phyloP scores from a whole-genome alignment of 2,113 vertebrate genomes.

The Boulengeromyrus knoepffleri region DNA sequence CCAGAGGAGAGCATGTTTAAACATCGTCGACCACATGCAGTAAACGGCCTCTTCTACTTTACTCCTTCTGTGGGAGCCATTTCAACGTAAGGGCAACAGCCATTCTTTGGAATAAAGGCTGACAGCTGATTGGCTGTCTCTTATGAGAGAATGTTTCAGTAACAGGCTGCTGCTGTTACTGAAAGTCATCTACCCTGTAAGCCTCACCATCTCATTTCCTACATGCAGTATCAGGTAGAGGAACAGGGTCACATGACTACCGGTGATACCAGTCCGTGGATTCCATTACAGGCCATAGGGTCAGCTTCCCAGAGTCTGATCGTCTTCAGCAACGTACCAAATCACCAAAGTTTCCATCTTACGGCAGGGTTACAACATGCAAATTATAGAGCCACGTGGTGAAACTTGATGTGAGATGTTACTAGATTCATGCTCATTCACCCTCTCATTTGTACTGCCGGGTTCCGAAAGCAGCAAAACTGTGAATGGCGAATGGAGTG shows the following conservation, averaged over 20 bases:
- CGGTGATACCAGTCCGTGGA: background rate
- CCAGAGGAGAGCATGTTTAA: background rate
- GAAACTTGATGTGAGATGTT: background rate
- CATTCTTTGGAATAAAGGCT: background rate
- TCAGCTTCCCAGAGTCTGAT: background rate
- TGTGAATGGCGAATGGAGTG: background rate
- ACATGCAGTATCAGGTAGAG: background rate
- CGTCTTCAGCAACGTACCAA: background rate
- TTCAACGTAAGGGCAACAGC: background rate
- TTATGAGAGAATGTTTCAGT: background rate
- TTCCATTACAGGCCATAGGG: background rate
- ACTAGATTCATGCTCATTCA: background rate
- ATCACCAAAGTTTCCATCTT: background rate
- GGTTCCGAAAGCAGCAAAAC: background rate
- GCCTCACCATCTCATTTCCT: background rate
- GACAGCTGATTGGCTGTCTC: background rate
- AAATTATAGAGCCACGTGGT: background rate
- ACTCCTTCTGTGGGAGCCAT: background rate
- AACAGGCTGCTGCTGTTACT: background rate
- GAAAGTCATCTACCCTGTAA: background rate
- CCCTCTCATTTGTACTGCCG: background rate
- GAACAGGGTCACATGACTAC: background rate
- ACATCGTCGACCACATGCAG: background rate
- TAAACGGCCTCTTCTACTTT: background rate
- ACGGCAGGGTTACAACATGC: background rate